Evolutionary conservation across 1,140 invertebrate species (phyloP), one percentile per base, ranked within the genome.

Genomic region (Monomorium pharaonis): DNA sequence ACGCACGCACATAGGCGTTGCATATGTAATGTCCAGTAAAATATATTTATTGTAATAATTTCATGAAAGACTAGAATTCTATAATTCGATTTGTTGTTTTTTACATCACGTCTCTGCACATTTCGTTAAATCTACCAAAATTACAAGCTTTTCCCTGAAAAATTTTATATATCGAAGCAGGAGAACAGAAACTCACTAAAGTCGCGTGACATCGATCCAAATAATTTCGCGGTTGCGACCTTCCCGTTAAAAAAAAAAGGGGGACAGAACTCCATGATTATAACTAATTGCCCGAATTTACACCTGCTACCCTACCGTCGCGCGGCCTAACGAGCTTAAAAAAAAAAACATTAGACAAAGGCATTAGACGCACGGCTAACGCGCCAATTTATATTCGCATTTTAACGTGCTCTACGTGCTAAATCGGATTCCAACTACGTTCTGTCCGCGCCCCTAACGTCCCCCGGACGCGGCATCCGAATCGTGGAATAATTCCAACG

Each of bases 121-220:
- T 83, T 83, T 83, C 67, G 78, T 83, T 83, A 83, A 93, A 92
- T 91, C 90, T 90, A 90, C 91, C 89, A 89, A 93, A 94, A 94
- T 94, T 94, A 93, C 93, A 92, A 91, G 93, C 93, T 94, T 94
- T 94, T 94, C 92, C 93, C 93, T 94, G 93, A 94, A 94, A 94
- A 94, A 93, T 94, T 93, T 94, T 94, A 94, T 94, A 94, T 94
- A 94, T 94, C 92, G 93, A 94, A 94, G 89, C 93, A 94, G 93
- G 93, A 94, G 93, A 94, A 86, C 93, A 94, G 93, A 91, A 94
- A 80, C 75, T 91, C 85, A 86, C 88, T 87, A 92, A 92, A 93
- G 93, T 92, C 90, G 89, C 85, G 84, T 92, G 86, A 74, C 89
- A 88, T 85, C 85, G 72, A 87, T 90, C 84, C 72, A 85, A 85